Conservation (phyloP, 1,140 invertebrate genomes). For the Drosophila pectinifera region DNA sequence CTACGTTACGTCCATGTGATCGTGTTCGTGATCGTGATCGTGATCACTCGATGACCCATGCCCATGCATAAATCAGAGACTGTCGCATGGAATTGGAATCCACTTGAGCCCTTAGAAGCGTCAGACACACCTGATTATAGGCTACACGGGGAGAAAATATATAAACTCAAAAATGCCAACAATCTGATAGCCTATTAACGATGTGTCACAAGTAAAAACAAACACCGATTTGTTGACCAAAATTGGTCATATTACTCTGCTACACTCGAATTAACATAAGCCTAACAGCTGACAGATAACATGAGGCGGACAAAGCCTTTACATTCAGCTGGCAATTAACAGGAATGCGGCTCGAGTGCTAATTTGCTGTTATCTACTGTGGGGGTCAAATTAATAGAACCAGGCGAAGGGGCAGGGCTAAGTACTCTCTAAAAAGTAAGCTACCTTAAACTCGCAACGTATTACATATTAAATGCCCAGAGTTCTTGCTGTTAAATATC, state of each 20-base stretch:
- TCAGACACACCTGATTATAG: slow-evolving; percentile 13
- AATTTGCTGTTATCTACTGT: slow-evolving; percentile 7
- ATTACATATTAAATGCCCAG: too few species aligned
- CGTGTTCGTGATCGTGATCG: slow-evolving; percentile 26
- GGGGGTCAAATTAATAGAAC: not conserved
- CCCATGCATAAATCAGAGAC: slow-evolving; percentile 32
- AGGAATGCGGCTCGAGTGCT: slow-evolving; percentile 6
- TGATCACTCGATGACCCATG: slow-evolving; percentile 51
- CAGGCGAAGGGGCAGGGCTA: too few species aligned
- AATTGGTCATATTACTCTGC: slow-evolving; percentile 18
- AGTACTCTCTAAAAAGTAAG: too few species aligned
- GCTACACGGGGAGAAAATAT: slow-evolving; percentile 6
- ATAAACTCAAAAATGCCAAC: not conserved
- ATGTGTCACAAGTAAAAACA: slow-evolving; percentile 18
- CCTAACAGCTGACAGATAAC: slow-evolving; percentile 16
- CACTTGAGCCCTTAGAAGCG: slow-evolving; percentile 13
- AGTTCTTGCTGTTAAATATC: not conserved
- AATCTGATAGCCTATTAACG: not conserved
- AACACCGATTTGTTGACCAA: slow-evolving; percentile 21
- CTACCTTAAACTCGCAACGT: too few species aligned
- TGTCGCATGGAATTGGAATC: slow-evolving; percentile 34
- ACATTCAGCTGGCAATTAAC: slow-evolving; percentile 12
- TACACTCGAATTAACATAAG: slow-evolving; percentile 19
- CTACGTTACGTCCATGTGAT: slow-evolving; percentile 48
- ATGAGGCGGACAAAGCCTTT: slow-evolving; percentile 4